Evolutionary conservation across 2,113 vertebrate species (phyloP), one percentile per base, ranked within the genome.

Genomic region (Pteropus alecto): DNA sequence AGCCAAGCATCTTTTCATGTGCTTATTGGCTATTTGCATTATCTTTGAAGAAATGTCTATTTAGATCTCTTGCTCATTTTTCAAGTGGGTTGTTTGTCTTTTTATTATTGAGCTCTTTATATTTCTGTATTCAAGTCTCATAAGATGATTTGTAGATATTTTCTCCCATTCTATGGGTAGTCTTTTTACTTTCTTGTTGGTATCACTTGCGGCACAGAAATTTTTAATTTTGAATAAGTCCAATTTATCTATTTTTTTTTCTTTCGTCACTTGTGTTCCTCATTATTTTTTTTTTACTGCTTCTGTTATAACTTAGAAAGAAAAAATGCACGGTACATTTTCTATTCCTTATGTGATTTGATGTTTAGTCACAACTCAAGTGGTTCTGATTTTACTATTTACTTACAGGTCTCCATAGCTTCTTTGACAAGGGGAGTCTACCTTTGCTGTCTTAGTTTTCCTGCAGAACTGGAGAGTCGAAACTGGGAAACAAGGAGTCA

Each of bases 231-330:
- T 92, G 18, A 70, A 81, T 26, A 79, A 94, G 33, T 81, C 35
- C 30, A 70, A 14, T 41, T 65, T 77, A 83, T 74, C 70, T 79
- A 26, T 87, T 81, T 73, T 73, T 73, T 94, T 87, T 92, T 85
- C 11, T 93, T 93, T 89, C 81, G 10, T 76, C 35, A 70, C 67
- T 79, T 68, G 41, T 88, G 43, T 68, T 94, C n/a, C 22, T 92
- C 51, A 43, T 85, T 68, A 26, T 43, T 97, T 96, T 79, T 43
- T 70, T 97, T 97, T 96, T 38, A 65, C 38, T 84, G 14, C 81
- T 93, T 87, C 70, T 94, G 9, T 71, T 83, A 58, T 68, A 86
- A 51, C n/a, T 85, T 82, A 51, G 35, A 41, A 54, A 90, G 67
- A 19, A 81, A 73, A 92, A 92, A 63, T 73, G 7, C 33, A 83